Evolutionary conservation across 2,113 vertebrate genomes (phyloP).

Genomic region (Thomomys bottae): DNA sequence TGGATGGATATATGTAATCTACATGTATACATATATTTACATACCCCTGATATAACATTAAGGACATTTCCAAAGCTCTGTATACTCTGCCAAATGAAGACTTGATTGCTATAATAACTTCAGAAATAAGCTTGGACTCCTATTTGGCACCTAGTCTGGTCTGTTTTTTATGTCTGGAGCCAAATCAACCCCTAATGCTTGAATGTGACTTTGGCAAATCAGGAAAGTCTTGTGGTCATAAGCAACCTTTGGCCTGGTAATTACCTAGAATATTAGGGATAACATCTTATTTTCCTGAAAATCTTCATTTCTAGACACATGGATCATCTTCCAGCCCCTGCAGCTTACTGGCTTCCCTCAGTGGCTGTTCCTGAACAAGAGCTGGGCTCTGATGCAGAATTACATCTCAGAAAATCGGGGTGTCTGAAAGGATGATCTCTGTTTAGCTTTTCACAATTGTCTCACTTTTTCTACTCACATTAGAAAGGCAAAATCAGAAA

Average conservation of each 20-base stretch:
- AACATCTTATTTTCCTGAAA: conserved; percentile 36
- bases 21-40: not conserved
- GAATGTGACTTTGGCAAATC: conserved; percentile 31
- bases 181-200: not conserved
- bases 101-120: conserved; percentile 49
- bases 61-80: conserved; percentile 50
- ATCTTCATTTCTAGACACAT: conserved; percentile 3
- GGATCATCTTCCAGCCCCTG: not conserved
- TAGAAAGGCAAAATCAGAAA: not conserved
- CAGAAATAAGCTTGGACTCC: conserved; percentile 45
- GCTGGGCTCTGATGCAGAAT: not conserved
- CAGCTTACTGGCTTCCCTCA: not conserved
- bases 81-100: conserved; percentile 42
- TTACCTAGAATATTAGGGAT: conserved; percentile 3
- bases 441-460: not conserved
- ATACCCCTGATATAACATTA: conserved; percentile 45
- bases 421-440: not conserved
- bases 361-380: not conserved
- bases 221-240: conserved; percentile 38
- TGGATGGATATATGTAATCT: not conserved
- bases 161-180: conserved; percentile 33
- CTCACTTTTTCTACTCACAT: not conserved
- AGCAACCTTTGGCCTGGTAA: conserved; percentile 6
- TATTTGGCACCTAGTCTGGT: not conserved
- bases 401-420: not conserved